Evolutionary conservation across 2,888 invertebrate genomes (phyloP).

Genomic region (Agrotis ipsilon): DNA sequence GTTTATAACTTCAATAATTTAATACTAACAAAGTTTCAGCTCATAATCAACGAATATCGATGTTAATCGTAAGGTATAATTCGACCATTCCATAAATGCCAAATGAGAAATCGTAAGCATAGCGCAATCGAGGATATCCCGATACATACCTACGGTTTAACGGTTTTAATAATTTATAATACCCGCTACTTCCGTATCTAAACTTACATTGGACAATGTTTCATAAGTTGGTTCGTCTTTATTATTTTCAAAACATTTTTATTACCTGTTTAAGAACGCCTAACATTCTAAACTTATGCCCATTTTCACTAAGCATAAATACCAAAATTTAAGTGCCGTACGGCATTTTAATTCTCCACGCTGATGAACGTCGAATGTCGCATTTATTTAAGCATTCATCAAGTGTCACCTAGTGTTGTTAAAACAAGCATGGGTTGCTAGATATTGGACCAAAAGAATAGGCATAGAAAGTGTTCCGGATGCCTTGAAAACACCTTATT

Average conservation of each 20-base stretch:
- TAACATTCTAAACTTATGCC: conserved; percentile 11
- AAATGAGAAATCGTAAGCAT: conserved; percentile 25
- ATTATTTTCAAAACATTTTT: conserved; percentile 20
- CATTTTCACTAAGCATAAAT: background rate
- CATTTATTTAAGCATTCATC: background rate
- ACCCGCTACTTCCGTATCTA: conserved; percentile 28
- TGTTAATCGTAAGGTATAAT: conserved; percentile 10
- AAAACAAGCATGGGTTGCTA: background rate
- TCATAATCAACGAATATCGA: background rate
- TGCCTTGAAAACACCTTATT: background rate
- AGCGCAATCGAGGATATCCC: conserved; percentile 54
- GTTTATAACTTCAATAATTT: too few relatives aligned
- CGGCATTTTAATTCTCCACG: background rate
- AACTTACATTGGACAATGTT: conserved; percentile 42
- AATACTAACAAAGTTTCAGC: background rate
- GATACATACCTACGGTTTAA: conserved; percentile 12
- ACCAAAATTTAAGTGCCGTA: background rate
- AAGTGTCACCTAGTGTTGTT: background rate
- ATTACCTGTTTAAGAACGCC: background rate
- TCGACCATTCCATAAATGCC: conserved; percentile 25
- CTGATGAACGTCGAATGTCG: background rate
- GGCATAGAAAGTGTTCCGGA: conserved; percentile 18
- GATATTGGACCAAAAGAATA: conserved; percentile 1
- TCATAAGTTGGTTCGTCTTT: conserved; percentile 9
- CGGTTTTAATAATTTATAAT: conserved; percentile 15